Percentiles rank a stretch among this genome's conserved stretches.
phyloP scores from a whole-genome alignment of 1,140 invertebrate genomes.

The Drosophila melanogaster region DNA sequence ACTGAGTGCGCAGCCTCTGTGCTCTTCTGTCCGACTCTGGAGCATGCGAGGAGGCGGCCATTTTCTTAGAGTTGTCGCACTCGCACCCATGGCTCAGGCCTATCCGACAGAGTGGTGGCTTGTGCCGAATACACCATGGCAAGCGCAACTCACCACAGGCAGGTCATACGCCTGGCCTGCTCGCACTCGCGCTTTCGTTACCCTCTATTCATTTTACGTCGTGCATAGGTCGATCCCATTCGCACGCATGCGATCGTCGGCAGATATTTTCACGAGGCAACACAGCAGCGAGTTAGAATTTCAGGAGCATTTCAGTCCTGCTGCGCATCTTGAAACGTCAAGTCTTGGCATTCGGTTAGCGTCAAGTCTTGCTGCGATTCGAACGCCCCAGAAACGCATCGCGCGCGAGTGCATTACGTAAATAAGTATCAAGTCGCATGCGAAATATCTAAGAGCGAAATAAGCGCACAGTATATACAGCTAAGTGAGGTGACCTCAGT shows the following conservation, averaged over 20 bases:
- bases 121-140: slow-evolving; percentile 31
- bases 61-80: slow-evolving; percentile 57
- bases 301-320: slow-evolving; percentile 80
- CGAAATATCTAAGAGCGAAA: not conserved
- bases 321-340: slow-evolving; percentile 82
- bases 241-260: slow-evolving; percentile 29
- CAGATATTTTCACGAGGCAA: not conserved
- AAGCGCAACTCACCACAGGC: slow-evolving; percentile 16
- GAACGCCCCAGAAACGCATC: slow-evolving; percentile 25
- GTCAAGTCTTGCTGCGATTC: slow-evolving; percentile 71
- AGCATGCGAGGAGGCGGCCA: slow-evolving; percentile 40
- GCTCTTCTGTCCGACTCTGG: slow-evolving; percentile 22
- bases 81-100: slow-evolving; percentile 30
- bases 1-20: slow-evolving; percentile 27
- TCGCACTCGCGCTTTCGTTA: not conserved
- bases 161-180: not conserved
- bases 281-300: slow-evolving; percentile 55
- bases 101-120: slow-evolving; percentile 29
- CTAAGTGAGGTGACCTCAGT: slow-evolving; percentile 47
- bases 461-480: slow-evolving; percentile 22
- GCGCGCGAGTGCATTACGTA: slow-evolving; percentile 46
- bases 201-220: not conserved
- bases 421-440: not conserved
- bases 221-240: slow-evolving; percentile 1
- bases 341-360: slow-evolving; percentile 52